phyloP scores from a whole-genome alignment of 30 jellyfish, hydroid and myxozoan genomes.

The Aurelia sp. region DNA sequence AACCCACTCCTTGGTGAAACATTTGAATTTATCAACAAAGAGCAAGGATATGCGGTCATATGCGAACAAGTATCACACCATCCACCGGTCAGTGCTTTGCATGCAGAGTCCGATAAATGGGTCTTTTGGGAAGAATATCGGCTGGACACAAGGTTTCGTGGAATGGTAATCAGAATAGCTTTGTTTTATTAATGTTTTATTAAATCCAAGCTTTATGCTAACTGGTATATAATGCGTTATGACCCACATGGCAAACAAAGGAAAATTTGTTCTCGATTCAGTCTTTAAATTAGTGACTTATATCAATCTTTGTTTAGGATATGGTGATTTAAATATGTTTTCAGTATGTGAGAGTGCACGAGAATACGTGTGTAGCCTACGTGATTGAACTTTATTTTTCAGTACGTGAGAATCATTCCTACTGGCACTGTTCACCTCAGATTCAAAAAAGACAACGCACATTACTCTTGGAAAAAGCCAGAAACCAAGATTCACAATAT shows the following conservation, averaged over 20 bases:
- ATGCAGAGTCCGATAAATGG: constrained; percentile 91
- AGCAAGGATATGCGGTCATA: constrained; percentile 78
- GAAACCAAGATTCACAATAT: constrained; percentile 88
- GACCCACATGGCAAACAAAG: too few species aligned
- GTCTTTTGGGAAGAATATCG: constrained; percentile 92
- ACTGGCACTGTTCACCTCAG: constrained; percentile 92
- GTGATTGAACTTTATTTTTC: background rate
- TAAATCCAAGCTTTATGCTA: too few species aligned
- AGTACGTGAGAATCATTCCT: constrained; percentile 94
- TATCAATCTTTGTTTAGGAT: too few species aligned
- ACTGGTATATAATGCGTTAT: too few species aligned
- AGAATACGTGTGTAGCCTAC: too few species aligned
- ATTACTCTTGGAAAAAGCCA: constrained; percentile 94
- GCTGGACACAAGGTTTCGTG: constrained; percentile 90
- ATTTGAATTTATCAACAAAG: constrained; percentile 78
- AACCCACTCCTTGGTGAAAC: constrained; percentile 97
- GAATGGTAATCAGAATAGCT: constrained; percentile 51
- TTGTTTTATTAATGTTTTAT: too few species aligned
- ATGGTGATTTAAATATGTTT: background rate
- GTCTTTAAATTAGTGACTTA: too few species aligned
- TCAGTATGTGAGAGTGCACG: constrained; percentile 74
- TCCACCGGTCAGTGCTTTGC: constrained; percentile 96
- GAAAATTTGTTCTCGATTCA: too few species aligned
- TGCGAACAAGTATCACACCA: constrained; percentile 98
- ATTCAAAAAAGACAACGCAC: constrained; percentile 80